Evolutionary conservation across 2,113 vertebrate genomes (phyloP), one percentile per base, ranked within the genome.

Genomic region (Notothenia rossii): DNA sequence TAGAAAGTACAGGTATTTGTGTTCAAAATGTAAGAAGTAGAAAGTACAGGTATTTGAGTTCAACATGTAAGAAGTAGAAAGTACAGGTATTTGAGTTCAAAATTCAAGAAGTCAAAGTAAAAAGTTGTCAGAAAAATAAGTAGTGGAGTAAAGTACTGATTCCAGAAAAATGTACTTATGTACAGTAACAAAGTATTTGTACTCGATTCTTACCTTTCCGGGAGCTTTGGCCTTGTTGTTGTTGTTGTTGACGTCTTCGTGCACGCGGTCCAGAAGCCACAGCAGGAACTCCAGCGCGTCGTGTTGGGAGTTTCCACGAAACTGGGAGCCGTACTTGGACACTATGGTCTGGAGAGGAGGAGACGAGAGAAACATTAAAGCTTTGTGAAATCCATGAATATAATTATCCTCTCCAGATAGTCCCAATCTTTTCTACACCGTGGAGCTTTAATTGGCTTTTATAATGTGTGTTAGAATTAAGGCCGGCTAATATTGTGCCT

Each of bases 201-300:
- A 25, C 25, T 25, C 25, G 13, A n/a, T 10, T 75, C 95, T 73
- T 64, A 99, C 98, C 97, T 97, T 94, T 70, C 82, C 71, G 0
- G 91, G 69, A 22, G 58, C 53, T 22, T 83, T 92, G 83, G 72
- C 43, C 75, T 83, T 95, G 65, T 87, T 91, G 86, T 93, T 93
- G 89, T 91, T 94, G 45, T 90, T 93, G 60, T 95, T 96, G 92
- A 98, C 93, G 75, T 99, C 98, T 90, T 99, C 97, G 0, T 99
- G 96, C 90, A 99, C 94, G 0, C 95, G 94, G 72, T 99, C 97
- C 89, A 99, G 94, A 75, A 99, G 89, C 98, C 98, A 99, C 74
- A 99, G 95, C 77, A 99, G 95, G 92, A 99, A 99, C 91, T 99
- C 98, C 82, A 99, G 92, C 70, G 98, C 98, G 0, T 99, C 98